Conservation (phyloP, 2,888 invertebrate species). For the Pandemis heparana region DNA sequence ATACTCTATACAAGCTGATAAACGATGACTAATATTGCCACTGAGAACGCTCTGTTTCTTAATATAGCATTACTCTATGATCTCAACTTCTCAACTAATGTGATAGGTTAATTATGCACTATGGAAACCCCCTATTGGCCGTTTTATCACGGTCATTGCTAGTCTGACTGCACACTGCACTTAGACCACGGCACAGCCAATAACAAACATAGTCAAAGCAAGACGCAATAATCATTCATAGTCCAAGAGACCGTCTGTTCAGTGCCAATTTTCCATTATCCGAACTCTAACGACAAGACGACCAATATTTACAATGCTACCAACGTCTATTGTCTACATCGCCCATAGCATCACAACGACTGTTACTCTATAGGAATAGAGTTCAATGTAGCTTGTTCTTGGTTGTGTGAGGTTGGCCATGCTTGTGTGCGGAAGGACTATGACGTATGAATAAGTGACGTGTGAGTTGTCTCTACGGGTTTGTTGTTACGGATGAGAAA, state of each 20-base stretch:
- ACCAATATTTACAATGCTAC: constrained; percentile 66
- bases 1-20: too few species aligned
- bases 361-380: constrained; percentile 50
- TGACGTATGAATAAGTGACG: constrained; percentile 42
- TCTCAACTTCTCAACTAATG: too few species aligned
- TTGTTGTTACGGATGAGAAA: constrained; percentile 11
- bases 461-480: constrained; percentile 35
- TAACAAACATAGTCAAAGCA: constrained; percentile 47
- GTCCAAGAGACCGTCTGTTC: constrained; percentile 63
- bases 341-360: constrained; percentile 58
- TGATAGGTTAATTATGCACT: too few species aligned
- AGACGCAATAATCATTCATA: constrained; percentile 63
- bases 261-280: constrained; percentile 75
- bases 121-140: neutral
- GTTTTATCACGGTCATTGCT: neutral
- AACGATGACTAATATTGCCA: too few species aligned
- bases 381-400: constrained; percentile 48
- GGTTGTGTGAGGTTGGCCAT: neutral
- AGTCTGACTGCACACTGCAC: neutral
- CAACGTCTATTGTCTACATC: constrained; percentile 63
- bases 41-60: too few species aligned
- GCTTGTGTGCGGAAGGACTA: constrained; percentile 25
- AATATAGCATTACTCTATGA: too few species aligned
- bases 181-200: neutral
- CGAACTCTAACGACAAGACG: constrained; percentile 61